Evolutionary conservation across 2,797 vertebrate genomes (phyloP), one percentile per base, ranked within the genome.

Genomic region (Amazonetta brasiliensis): DNA sequence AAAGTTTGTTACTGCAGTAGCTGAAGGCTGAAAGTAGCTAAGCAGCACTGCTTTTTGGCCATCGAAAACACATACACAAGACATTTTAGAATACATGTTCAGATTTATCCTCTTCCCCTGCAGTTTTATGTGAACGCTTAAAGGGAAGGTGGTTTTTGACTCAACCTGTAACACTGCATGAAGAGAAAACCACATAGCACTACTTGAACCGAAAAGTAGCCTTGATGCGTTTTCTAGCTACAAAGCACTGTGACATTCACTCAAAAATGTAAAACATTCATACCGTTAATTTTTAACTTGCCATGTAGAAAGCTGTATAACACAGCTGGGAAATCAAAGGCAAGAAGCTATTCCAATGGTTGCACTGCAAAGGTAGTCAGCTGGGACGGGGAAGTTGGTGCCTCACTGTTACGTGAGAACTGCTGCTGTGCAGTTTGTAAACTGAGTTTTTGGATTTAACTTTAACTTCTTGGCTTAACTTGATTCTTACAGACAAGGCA

Each of bases 231-330:
- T 12, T 7, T 19, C 12, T 30, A 18, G 5, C 31, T 56, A 59
- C 59, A 43, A 11, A 66, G 54, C 31, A 5, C 31, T 6, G 52
- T 50, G 50, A 20, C n/a, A 33, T 52, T 68, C 11, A 39, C 54
- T 64, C 50, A 66, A 56, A 87, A 72, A 6, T 9, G 58, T 22
- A 67, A 62, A 90, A 18, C 21, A n/a, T 81, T 66, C 20, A 46
- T 35, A 14, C 41, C 48, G 69, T 71, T 80, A 86, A 86, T 82
- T 80, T 76, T 88, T 87, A 95, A 96, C 91, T 72, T 59, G 72
- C 31, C 23, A 48, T 80, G 18, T 31, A 71, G 33, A 8, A 46
- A 79, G 55, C 30, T 68, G n/a, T 48, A n/a, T 43, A 52, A 74
- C 31, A 11, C 14, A 44, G 60, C 44, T 89, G 88, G 74, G 64